Evolutionary conservation across 2,888 invertebrate genomes (phyloP), one percentile per base, ranked within the genome.

Genomic region (Callimorpha dominula): DNA sequence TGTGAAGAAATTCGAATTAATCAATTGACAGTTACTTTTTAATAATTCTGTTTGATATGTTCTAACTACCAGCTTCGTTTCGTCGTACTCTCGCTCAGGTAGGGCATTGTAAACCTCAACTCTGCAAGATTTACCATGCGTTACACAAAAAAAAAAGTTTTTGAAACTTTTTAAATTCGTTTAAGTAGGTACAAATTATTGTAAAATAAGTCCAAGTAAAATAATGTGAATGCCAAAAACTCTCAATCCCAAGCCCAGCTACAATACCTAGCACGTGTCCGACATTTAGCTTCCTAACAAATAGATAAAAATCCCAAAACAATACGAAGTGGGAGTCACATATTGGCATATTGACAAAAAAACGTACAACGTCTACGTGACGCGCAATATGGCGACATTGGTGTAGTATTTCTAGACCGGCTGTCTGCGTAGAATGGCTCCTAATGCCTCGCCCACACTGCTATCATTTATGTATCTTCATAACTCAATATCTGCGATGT

Each of bases 341-440:
- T 66, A 66, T 50, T 66, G 50, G 66, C 46, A 43, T 60, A 68
- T 60, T 60, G 68, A 68, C 57, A 60, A 68, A 49, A n/a, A 68
- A 49, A 46, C 17, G 46, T 4, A 20, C 57, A 68, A 14, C 15
- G 3, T 50, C 12, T 54, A 68, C 60, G 46, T 68, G 49, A 68
- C 17, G 14, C 60, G 46, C 46, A 68, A 49, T 68, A 52, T 52
- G 49, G 68, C 60, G 49, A n/a, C 49, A 31, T 9, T 68, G 17
- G 49, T 8, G 46, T 49, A 40, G 49, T 54, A 42, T 52, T 67
- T 40, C 42, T 12, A 52, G 66, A 67, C 52, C 42, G 40, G 52
- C 66, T 52, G 66, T 67, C 66, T 67, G 52, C 17, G n/a, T 9
- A 17, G 50, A 40, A 40, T 40, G 52, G n/a, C 50, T 70, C 49